phyloP scores from a whole-genome alignment of 2,888 invertebrate genomes.

The Caenorhabditis afra region DNA sequence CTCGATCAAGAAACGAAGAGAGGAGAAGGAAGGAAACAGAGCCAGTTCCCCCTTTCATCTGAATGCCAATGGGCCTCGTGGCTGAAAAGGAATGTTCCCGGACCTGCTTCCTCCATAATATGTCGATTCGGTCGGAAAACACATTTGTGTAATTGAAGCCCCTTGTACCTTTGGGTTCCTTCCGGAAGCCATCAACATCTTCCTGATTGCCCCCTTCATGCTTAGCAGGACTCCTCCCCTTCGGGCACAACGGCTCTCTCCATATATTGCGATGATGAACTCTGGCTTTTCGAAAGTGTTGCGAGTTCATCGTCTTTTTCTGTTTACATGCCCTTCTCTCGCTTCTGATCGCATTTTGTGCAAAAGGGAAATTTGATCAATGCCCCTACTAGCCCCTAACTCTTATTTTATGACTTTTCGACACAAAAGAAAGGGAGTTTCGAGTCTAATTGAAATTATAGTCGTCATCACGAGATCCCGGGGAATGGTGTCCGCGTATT shows the following conservation, averaged over 20 bases:
- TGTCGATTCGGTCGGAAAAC: background rate
- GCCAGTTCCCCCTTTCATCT: background rate
- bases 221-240: background rate
- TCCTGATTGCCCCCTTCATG: background rate
- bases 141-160: conserved; percentile 10
- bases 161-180: background rate
- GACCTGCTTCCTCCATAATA: no score
- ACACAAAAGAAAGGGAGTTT: background rate
- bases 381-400: background rate
- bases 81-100: background rate
- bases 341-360: conserved; percentile 40
- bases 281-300: background rate
- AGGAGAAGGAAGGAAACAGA: conserved; percentile 3
- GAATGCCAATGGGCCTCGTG: conserved; percentile 10
- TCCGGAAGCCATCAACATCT: conserved; percentile 27
- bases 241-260: conserved; percentile 13
- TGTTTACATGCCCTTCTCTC: conserved; percentile 21
- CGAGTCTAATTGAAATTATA: conserved; percentile 32
- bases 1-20: background rate
- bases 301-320: background rate
- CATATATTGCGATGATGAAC: conserved; percentile 10
- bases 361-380: conserved; percentile 46
- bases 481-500: background rate
- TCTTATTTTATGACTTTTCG: conserved; percentile 23
- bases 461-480: conserved; percentile 14